Evolutionary conservation across 2,888 invertebrate species (phyloP), one percentile per base, ranked within the genome.

Genomic region (Pterostichus niger): DNA sequence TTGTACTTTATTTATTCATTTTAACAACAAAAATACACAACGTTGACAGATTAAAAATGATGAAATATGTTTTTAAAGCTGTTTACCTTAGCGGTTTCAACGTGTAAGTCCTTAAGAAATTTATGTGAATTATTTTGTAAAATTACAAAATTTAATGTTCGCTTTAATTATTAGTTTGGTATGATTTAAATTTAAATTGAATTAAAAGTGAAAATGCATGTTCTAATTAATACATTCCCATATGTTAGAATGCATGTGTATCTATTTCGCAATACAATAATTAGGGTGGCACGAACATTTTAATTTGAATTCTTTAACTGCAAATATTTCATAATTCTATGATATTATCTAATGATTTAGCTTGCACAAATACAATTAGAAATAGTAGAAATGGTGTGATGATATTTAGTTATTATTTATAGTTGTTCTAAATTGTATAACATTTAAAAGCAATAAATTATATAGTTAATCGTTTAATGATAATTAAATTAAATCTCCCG

Each of bases 391-490:
- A 35, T 64, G 0, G 31, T 64, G 7, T 13, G n/a, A 64, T 24
- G 24, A 1, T 24, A 24, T 64, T 40, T 49, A 49, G 0, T 6
- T 11, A 13, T 6, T 9, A 44, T 40, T 17, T 71, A 44, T n/a
- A n/a, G 13, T 35, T 64, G 64, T 40, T 17, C 61, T 61, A 68
- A 71, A 71, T 71, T 6, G 15, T 17, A 17, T 40, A 44, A 71
- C 68, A 71, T 71, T 71, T 71, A 11, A 71, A 11, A 40, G 68
- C 15, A 71, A 71, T 71, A 71, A 71, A 71, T 71, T 17, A 71
- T 7, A n/a, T 40, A 13, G 10, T 64, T 35, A 64, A 33, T 33
- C 35, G 64, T 33, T 31, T 31, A 31, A 31, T 11, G 11, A 0
- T 40, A 64, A 64, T 64, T 64, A 33, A 40, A 64, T 64, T 64